Evolutionary conservation across 2,888 invertebrate species (phyloP), one percentile per base, ranked within the genome.

Genomic region (Penaeus monodon): DNA sequence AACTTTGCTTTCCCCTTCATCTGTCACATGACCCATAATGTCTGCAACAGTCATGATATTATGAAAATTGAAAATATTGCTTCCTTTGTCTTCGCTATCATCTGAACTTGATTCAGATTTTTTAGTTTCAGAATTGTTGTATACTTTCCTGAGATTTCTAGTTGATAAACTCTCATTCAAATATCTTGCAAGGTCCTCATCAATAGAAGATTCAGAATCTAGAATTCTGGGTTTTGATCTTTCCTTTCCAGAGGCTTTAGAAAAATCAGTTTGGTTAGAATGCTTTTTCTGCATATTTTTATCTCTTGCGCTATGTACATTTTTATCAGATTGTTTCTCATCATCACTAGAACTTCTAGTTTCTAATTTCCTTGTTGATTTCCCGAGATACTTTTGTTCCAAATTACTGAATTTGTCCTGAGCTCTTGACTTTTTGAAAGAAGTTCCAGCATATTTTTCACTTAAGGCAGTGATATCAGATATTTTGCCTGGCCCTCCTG

Each of bases 11-110:
- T 77, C 27, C 17, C n/a, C 33, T 33, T 74, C 38, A 17, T 74
- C 38, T 74, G 29, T 44, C 7, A 68, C 63, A 22, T 66, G n/a
- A 17, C 82, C 86, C 44, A 86, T 27, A 33, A 86, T 63, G 65
- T 86, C 86, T 22, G 81, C 82, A 14, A 82, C 81, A 24, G 82
- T 81, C 38, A 86, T 77, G 14, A 86, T 63, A 78, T 86, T 86
- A 57, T 82, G 29, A 27, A 86, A 27, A 63, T 86, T 70, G 2
- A 81, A 64, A 8, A 86, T 38, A 38, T 82, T 77, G 70, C 73
- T 78, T 6, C 20, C 33, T 20, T 38, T 68, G 38, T 70, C 78
- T 66, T 70, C n/a, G 29, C 33, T 10, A 4, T 76, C 33, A 65
- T 73, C 49, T 24, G 44, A 66, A 24, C 33, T 38, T 24, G 49